Evolutionary conservation across 2,888 invertebrate genomes (phyloP).

Genomic region (Nezara viridula): DNA sequence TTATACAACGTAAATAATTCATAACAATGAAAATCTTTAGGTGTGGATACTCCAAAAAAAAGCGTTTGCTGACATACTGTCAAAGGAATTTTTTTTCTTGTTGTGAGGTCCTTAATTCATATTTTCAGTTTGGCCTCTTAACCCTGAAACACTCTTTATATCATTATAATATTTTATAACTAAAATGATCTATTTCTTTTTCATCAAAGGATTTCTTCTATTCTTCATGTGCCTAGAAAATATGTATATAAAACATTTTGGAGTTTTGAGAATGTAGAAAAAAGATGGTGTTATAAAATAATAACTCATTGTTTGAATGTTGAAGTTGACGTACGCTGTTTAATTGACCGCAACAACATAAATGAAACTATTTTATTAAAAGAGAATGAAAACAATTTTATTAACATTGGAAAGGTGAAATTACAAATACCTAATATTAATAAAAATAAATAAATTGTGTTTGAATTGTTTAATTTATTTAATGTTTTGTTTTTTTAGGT

Average conservation of each 20-base stretch:
- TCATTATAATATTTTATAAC: not conserved
- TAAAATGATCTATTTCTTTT: no score
- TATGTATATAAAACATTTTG: not conserved
- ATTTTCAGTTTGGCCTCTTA: no score
- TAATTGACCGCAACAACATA: not conserved
- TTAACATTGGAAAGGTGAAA: constrained; percentile 11
- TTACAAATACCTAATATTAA: not conserved
- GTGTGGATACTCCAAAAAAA: no score
- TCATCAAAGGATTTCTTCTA: not conserved
- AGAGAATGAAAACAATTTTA: not conserved
- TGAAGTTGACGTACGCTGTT: not conserved
- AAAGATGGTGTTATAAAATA: not conserved
- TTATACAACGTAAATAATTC: no score
- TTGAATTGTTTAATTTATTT: not conserved
- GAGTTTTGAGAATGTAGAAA: not conserved
- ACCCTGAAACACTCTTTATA: no score
- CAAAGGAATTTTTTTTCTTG: no score
- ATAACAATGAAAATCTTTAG: no score
- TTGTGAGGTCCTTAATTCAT: no score
- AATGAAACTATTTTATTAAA: not conserved
- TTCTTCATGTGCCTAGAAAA: not conserved
- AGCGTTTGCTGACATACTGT: no score
- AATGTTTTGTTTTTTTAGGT: not conserved
- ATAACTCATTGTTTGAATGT: not conserved
- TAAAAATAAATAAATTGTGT: not conserved